Percentiles rank a stretch among this genome's conserved stretches.
These are phyloP conservation scores for Gymnocypris eckloni DNA, from an alignment of 2,797 vertebrate species.

Conservation along the genomic window DNA sequence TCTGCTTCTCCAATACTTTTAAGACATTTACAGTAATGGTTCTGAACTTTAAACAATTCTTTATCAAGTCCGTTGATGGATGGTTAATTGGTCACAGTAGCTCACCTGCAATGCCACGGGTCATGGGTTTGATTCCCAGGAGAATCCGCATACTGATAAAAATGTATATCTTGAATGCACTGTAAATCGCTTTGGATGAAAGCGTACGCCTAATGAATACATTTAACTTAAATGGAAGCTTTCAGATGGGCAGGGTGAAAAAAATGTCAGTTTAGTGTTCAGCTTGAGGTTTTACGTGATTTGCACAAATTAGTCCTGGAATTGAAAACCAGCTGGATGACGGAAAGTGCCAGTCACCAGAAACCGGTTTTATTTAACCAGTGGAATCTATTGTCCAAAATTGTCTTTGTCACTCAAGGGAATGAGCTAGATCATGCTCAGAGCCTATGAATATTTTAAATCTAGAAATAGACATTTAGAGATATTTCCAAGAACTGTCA, in stretches of 20 bases:
- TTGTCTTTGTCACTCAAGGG: background rate
- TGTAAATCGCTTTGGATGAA: constrained; percentile 29
- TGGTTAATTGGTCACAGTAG: constrained; percentile 32
- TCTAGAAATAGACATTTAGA: background rate
- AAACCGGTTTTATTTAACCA: background rate
- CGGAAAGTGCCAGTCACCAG: background rate
- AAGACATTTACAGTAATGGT: constrained; percentile 38
- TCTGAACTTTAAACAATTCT: constrained; percentile 30
- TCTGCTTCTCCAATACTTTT: constrained; percentile 28
- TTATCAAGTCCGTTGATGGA: constrained; percentile 7
- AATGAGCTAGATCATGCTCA: background rate
- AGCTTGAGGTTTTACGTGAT: background rate
- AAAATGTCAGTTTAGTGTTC: background rate
- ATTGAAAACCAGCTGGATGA: constrained; percentile 14
- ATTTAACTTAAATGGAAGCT: constrained; percentile 20
- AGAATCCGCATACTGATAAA: background rate
- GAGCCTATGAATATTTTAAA: background rate
- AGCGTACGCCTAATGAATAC: constrained; percentile 4
- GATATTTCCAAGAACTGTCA: background rate
- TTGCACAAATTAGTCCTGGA: background rate
- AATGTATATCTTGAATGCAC: background rate
- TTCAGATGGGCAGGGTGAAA: background rate
- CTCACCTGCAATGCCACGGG: background rate
- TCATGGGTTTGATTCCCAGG: background rate
- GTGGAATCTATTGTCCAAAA: background rate